Evolutionary conservation across 2,113 vertebrate species (phyloP).

Genomic region (Cephalopholis sonnerati): DNA sequence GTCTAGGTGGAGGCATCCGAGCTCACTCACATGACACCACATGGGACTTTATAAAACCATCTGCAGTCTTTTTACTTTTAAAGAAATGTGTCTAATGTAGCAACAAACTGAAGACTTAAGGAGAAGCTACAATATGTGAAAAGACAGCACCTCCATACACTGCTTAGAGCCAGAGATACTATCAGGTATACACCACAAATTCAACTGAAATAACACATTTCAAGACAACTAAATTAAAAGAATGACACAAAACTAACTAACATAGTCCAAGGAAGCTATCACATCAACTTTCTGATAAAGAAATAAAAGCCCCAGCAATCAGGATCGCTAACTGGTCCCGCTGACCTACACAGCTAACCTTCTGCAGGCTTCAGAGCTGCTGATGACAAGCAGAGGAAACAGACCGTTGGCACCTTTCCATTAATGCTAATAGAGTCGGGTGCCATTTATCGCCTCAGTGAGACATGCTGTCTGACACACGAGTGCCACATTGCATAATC

Average conservation of each 20-base stretch:
- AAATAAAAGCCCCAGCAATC: not conserved
- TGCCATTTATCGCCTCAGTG: conserved; percentile 56
- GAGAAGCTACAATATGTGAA: not conserved
- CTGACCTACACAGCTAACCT: conserved; percentile 27
- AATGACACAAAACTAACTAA: not conserved
- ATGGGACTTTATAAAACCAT: conserved; percentile 12
- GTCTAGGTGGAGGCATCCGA: not conserved
- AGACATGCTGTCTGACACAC: conserved; percentile 47
- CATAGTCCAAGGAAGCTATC: not conserved
- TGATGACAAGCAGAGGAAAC: conserved; percentile 72
- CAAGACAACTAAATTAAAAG: not conserved
- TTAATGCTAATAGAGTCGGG: conserved; percentile 70
- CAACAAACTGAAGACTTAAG: not conserved
- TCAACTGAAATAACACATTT: not conserved
- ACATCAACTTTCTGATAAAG: not conserved
- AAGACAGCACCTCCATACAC: not conserved
- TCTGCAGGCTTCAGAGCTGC: conserved; percentile 32
- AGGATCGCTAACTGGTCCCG: conserved; percentile 25
- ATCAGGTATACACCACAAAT: not conserved
- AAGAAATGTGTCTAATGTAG: not conserved
- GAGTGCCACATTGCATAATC: conserved; percentile 36
- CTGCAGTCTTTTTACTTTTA: not conserved
- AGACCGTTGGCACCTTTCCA: conserved; percentile 67
- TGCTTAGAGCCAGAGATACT: not conserved
- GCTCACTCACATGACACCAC: conserved; percentile 14